Percentiles rank a stretch among this genome's conserved stretches.
Conservation (phyloP, 2,797 vertebrate genomes). For the Gallinago solitaria region DNA sequence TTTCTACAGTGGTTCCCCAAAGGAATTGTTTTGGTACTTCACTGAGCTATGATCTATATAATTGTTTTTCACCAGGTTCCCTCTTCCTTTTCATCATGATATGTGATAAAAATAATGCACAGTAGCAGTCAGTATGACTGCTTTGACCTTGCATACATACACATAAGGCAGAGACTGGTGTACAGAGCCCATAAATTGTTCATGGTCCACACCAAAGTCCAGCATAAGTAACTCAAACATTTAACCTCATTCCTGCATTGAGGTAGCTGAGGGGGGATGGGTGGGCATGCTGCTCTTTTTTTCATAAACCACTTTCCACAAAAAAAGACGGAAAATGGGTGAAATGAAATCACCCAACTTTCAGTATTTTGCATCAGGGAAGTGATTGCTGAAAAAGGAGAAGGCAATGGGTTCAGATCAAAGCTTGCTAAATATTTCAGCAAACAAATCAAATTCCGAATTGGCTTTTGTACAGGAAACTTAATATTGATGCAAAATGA, state of each 20-base stretch:
- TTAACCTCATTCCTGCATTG: rapidly evolving
- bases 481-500: constrained; percentile 54
- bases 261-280: background rate
- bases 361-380: background rate
- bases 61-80: background rate
- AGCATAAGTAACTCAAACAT: background rate
- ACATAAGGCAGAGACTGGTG: background rate
- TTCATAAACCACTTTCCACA: background rate
- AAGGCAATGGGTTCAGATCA: background rate
- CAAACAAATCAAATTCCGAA: constrained; percentile 9
- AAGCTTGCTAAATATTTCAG: constrained; percentile 33
- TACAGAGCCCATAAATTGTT: background rate
- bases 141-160: background rate
- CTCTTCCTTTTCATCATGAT: background rate
- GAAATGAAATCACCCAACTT: background rate
- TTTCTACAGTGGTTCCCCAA: background rate
- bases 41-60: background rate
- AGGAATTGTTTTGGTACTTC: background rate
- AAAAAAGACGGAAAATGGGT: background rate
- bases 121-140: background rate
- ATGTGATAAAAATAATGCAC: background rate
- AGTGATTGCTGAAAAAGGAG: background rate
- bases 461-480: constrained; percentile 43
- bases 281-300: background rate
- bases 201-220: rapidly evolving